Conservation (phyloP, 2,797 vertebrate genomes). For the Brachyalestes nurse region DNA sequence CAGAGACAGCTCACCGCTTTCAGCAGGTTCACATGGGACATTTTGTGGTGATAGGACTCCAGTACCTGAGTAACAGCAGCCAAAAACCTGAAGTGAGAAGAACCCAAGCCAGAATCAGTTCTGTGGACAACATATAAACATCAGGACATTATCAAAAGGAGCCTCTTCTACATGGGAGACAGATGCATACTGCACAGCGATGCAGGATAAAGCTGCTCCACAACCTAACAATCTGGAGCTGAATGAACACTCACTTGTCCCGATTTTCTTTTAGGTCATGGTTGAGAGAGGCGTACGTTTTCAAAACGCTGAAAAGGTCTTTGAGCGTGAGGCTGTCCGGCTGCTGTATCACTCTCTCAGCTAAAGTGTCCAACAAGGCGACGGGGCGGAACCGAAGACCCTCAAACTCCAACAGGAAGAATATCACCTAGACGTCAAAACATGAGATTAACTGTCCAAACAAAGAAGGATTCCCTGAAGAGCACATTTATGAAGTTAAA, state of each 20-base stretch:
- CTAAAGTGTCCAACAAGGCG: conserved; percentile 79
- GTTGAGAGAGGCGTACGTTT: conserved; percentile 83
- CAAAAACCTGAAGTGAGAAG: conserved; percentile 79
- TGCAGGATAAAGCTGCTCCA: neutral
- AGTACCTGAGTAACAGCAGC: conserved; percentile 73
- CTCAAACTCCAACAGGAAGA: conserved; percentile 79
- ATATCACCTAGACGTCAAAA: conserved; percentile 72
- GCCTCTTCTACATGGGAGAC: neutral
- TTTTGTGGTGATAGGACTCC: conserved; percentile 75
- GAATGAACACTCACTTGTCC: conserved; percentile 74
- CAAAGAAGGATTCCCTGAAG: too few relatives aligned
- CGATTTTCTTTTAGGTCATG: conserved; percentile 69
- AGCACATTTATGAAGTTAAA: too few relatives aligned
- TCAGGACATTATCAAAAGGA: too few relatives aligned
- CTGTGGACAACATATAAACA: neutral
- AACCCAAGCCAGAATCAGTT: neutral
- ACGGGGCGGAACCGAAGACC: conserved; percentile 77
- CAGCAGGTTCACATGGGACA: conserved; percentile 76
- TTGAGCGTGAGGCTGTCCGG: conserved; percentile 74
- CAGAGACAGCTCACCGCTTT: conserved; percentile 76
- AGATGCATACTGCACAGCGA: too few relatives aligned
- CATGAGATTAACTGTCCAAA: neutral
- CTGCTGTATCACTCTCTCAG: conserved; percentile 75
- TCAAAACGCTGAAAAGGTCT: conserved; percentile 76
- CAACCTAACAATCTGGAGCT: neutral